A percentile compares a stretch with the other conserved stretches of the same genome.
These are phyloP conservation scores for Temnopleurus reevesii DNA, from an alignment of 53 echinoderm and acorn worm genomes.

Conservation along the genomic window DNA sequence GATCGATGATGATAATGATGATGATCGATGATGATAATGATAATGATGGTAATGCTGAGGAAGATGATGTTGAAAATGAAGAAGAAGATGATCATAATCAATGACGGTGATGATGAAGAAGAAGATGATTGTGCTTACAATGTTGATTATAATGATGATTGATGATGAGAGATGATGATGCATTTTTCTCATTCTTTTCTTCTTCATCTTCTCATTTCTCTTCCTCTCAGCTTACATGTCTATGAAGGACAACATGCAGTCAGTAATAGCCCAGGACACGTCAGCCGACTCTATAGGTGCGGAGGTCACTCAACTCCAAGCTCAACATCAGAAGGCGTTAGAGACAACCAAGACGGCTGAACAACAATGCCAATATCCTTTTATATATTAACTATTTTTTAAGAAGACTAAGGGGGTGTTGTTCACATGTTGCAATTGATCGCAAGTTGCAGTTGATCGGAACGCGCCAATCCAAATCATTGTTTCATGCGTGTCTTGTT, in stretches of 20 bases:
- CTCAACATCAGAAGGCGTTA: conserved; percentile 17
- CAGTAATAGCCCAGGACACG: conserved; percentile 20
- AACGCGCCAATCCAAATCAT: no score
- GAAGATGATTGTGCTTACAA: background rate
- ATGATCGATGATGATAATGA: background rate
- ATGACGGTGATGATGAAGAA: no score
- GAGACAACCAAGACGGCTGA: background rate
- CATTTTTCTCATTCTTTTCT: no score
- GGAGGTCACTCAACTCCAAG: conserved; percentile 29
- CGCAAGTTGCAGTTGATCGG: no score
- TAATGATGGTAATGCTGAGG: background rate
- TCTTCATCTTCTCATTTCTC: background rate
- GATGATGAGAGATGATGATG: no score
- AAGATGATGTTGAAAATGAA: no score
- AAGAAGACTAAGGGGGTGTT: no score
- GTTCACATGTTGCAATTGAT: no score
- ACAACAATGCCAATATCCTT: conserved; percentile 62
- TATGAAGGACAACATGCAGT: conserved; percentile 39
- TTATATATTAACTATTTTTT: no score
- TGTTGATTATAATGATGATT: background rate
- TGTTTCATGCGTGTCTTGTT: no score
- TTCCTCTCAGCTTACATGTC: conserved; percentile 35
- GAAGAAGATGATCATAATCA: no score
- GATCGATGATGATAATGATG: no score
- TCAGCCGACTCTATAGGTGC: conserved; percentile 10